Conservation (phyloP, 2,113 vertebrate species). For the Petaurus breviceps region DNA sequence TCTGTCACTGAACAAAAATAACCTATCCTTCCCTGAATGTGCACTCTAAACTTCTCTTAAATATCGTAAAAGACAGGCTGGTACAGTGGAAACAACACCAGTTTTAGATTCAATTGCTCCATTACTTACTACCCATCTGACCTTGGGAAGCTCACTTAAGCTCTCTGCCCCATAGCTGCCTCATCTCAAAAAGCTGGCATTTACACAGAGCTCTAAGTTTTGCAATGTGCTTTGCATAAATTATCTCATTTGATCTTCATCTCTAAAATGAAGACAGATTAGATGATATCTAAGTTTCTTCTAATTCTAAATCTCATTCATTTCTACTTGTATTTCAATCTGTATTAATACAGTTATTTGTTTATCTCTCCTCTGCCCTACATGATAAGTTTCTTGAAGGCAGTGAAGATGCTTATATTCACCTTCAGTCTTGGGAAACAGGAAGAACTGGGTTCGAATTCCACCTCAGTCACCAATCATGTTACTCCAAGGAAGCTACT, state of each 20-base stretch:
- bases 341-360: neutral
- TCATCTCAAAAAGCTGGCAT: neutral
- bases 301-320: neutral
- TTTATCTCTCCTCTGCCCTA: neutral
- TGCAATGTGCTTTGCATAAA: neutral
- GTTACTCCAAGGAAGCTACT: no score
- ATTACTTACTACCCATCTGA: neutral
- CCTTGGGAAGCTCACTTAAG: neutral
- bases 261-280: neutral
- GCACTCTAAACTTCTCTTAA: neutral
- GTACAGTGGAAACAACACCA: neutral
- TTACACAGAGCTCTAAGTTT: neutral
- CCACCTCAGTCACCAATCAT: neutral
- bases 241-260: neutral
- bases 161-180: neutral
- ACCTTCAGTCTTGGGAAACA: neutral
- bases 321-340: neutral
- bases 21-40: neutral
- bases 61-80: neutral
- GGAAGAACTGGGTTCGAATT: neutral
- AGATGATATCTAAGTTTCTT: neutral
- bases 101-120: neutral
- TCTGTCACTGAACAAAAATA: neutral
- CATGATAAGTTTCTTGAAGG: neutral
- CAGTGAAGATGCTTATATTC: neutral